Base-by-base conservation (phyloP, 2,797 vertebrate genomes). In the Enteromius paludinosus region DNA sequence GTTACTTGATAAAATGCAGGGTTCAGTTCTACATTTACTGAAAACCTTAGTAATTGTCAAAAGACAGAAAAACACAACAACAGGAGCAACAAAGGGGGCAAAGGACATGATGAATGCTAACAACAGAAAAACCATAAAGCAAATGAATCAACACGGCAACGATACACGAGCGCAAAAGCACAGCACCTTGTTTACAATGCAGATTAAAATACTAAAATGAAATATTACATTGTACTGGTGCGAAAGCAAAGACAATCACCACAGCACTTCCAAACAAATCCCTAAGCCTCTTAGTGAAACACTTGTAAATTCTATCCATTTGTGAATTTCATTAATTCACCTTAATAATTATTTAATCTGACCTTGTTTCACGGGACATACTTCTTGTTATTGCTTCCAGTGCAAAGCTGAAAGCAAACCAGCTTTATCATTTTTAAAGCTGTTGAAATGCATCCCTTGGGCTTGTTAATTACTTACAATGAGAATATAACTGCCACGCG, bases 11-110 rank as follows among this genome's bases (percentile, higher is more conserved):
- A 43, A 69, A 79, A 79, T 30, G 35, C 66, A 80, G 35, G 33
- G 66, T 74, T 74, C 12, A 30, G 33, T 49, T 62, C 3, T 35
- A 12, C 0, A 56, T 82, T 74, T 30, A 30, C 8, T 4, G n/a
- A 25, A 35, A 64, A 35, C 49, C 17, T 7, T 35, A 5, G 70
- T 20, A 71, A 45, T 62, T 71, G 41, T 72, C 68, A 68, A 45
- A 81, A 35, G 68, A n/a, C 41, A 30, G 38, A 35, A 62, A 49
- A 72, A 64, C 79, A 82, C 80, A 82, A 75, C 71, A 75, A 65
- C 18, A 41, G 62, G 71, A 54, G 47, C 62, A 76, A 82, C 23
- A 75, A 65, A 78, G 59, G 45, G 54, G 35, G 76, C 65, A 78
- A 76, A 79, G 61, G 52, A 54, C 59, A 68, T 69, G 70, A 45